Base-by-base conservation (phyloP, 2,113 vertebrate genomes). In the Xiphias gladius region DNA sequence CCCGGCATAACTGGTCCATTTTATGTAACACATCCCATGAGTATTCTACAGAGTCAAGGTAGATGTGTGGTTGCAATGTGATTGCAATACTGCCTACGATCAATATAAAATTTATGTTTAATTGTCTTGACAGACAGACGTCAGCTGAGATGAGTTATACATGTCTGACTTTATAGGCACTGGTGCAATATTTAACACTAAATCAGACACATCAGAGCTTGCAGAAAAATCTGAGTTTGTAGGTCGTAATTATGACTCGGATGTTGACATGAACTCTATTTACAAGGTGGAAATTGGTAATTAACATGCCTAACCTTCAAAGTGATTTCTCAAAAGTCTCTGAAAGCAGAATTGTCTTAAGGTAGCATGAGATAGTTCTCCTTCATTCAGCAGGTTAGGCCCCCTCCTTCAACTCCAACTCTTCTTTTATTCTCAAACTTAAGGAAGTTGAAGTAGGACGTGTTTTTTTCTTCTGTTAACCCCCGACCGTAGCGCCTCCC, bases 401-500 rank as follows among this genome's bases (percentile, higher is more conserved):
- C 26, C 46, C 28, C 37, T 52, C 41, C 61, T 11, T 73, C 17
- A 39, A 19, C 41, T 52, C 7, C 32, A 16, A 20, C 13, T 62
- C 75, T 59, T 69, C 64, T 48, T 79, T 79, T 57, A 68, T 32
- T 57, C 64, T 54, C 13, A 11, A 52, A 67, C 50, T 39, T 46
- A 73, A 76, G 85, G 79, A 89, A 88, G 84, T 76, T 65, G 50
- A 32, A 64, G 68, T 37, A 13, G 94, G 92, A 73, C 61, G 39
- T 54, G 11, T 43, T 57, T 67, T 63, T 57, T 32, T 65, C 65
- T 73, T 19, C 20, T 17, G 10, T 61, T n/a, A 70, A 69, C 76
- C 72, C 72, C 75, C 76, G 59, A 30, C 68, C 5, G 55, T 28
- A 76, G 52, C 82, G 91, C 95, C 92, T 87, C 86, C 95, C 94